Base-by-base conservation (phyloP, 2,797 vertebrate genomes). In the Platyrinchus mystaceus region DNA sequence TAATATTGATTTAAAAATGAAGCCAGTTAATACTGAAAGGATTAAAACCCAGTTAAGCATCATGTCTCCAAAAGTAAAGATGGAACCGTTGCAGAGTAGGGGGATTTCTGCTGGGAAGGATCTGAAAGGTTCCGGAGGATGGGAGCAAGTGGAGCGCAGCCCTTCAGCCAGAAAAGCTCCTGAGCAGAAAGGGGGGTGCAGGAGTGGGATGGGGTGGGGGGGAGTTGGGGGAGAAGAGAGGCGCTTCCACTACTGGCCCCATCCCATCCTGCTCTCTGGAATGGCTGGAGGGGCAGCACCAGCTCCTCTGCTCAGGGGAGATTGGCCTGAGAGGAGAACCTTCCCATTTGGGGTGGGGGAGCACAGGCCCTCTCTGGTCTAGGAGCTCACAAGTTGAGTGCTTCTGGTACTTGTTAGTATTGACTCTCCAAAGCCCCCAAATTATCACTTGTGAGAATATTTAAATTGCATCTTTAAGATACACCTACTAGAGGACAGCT, bases 181-280 rank as follows among this genome's bases (percentile, higher is more conserved):
- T 26, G 50, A 59, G 44, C 43, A 58, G 79, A 87, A 55, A 46
- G 2, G 11, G 11, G 26, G 14, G 11, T 49, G 16, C 21, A 44
- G 23, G 7, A 39, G 23, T 3, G 28, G 3, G 3, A 7, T n/a
- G n/a, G 2, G 3, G 10, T n/a, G 6, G 10, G 47, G 47, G 26
- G 46, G 46, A 14, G 6, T 30, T 1, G 5, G 27, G 16, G 3
- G 5, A 55, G 66, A 75, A 89, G n/a, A 69, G 49, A 71, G 28
- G 12, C 5, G 47, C 7, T 73, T 80, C 56, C 26, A 44, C 14
- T 0, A 1, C 68, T 85, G 20, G 9, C 20, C 18, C 28, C 6
- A 15, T 52, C n/a, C 22, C 1, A 0, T 32, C 43, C 39, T 1
- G 0, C 17, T 17, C 22, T 56, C 66, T 34, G n/a, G 10, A 43